Base-by-base conservation (phyloP, 2,888 invertebrate genomes). In the Elmis aenea region DNA sequence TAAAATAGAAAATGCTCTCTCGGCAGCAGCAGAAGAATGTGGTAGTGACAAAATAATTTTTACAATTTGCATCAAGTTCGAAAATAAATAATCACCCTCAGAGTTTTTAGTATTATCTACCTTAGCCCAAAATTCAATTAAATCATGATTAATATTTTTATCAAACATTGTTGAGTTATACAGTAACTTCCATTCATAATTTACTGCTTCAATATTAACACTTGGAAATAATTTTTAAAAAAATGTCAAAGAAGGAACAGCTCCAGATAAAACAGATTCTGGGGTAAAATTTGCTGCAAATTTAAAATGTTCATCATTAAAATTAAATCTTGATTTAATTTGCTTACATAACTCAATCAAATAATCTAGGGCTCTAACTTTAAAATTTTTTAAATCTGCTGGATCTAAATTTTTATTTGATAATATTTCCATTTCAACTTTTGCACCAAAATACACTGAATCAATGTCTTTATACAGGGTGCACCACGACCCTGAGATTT, bases 11-110 rank as follows among this genome's bases (percentile, higher is more conserved):
- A 36, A 36, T 5, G 26, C 24, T 25, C 36, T 14, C 14, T 36
- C 26, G 15, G 30, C 36, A 9, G 26, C 36, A 13, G 36, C 30
- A 13, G 36, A 36, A 4, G 30, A 30, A 18, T 36, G 30, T 11
- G 36, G 26, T 3, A 30, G 24, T 10, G 20, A 24, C 11, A 30
- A n/a, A 11, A 36, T 3, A 5, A 16, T 4, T 10, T 30, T 30
- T 5, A 36, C 30, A 11, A 36, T 6, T 6, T 12, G 6, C 5
- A 13, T 13, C 20, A 35, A n/a, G 24, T 35, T 21, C 5, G 28
- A 14, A 14, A 35, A 29, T 29, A 28, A 28, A 2, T 8, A 3
- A 3, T n/a, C 10, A 9, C 24, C 23, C 10, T 15, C n/a, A 6
- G 14, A 9, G 8, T 35, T 28, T 35, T 29, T 35, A 11, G 18